Percentiles rank a stretch among this genome's conserved stretches.
Conservation (phyloP, 2,113 vertebrate species). For the Phalacrocorax brasilianus region DNA sequence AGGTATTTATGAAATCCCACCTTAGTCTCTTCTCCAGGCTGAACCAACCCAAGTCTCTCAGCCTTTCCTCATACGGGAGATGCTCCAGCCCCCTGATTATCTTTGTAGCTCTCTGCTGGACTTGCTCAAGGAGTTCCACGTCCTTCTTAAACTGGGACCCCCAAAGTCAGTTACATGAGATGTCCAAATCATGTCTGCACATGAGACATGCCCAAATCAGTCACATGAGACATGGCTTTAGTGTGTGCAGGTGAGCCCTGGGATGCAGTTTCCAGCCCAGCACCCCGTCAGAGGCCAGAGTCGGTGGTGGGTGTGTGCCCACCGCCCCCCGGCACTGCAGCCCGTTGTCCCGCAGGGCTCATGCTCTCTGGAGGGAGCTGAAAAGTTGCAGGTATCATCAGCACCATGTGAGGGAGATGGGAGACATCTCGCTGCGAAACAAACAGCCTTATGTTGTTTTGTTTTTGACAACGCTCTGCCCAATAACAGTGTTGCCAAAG, state of each 20-base stretch:
- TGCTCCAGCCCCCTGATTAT: too few relatives aligned
- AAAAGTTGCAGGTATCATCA: not conserved
- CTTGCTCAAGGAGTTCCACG: too few relatives aligned
- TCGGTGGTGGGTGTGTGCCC: not conserved
- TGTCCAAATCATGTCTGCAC: too few relatives aligned
- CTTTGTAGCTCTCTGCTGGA: too few relatives aligned
- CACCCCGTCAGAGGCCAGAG: not conserved
- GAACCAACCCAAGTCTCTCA: too few relatives aligned
- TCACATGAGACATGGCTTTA: accelerated
- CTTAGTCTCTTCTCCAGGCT: too few relatives aligned
- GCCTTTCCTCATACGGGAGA: too few relatives aligned
- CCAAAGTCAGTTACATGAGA: too few relatives aligned
- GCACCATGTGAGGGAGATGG: not conserved
- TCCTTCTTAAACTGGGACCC: too few relatives aligned
- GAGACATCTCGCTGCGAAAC: not conserved
- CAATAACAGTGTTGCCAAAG: conserved; percentile 33
- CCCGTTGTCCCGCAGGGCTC: not conserved
- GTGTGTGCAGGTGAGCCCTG: not conserved
- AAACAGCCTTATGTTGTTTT: conserved; percentile 53
- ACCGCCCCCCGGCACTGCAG: accelerated
- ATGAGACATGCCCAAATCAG: not conserved
- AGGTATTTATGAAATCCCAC: too few relatives aligned
- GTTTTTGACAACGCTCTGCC: conserved; percentile 23
- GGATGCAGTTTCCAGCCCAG: not conserved
- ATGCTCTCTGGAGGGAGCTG: not conserved